Evolutionary conservation across 2,797 vertebrate genomes (phyloP).

Genomic region (Falco concolor): DNA sequence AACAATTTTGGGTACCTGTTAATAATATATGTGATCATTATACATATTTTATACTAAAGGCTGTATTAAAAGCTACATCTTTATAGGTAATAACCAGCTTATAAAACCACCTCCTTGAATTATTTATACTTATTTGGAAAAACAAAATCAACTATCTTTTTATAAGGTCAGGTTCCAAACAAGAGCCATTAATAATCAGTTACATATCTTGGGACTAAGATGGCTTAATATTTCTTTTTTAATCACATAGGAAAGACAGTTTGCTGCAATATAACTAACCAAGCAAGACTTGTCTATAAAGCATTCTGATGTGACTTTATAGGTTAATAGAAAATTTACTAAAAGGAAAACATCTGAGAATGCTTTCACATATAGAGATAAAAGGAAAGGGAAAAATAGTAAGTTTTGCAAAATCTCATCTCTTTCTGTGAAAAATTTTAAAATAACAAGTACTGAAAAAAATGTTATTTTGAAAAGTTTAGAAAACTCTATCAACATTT

Average conservation of each 20-base stretch:
- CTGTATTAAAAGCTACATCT: constrained; percentile 66
- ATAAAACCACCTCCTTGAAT: constrained; percentile 66
- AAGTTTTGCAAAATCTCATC: neutral
- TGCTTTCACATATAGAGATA: neutral
- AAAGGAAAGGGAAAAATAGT: neutral
- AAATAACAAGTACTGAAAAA: neutral
- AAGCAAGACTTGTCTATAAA: constrained; percentile 14
- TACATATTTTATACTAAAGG: constrained; percentile 73
- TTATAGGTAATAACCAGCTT: constrained; percentile 67
- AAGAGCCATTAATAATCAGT: constrained; percentile 63
- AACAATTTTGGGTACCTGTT: constrained; percentile 51
- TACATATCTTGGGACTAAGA: neutral
- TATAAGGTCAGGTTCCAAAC: constrained; percentile 62
- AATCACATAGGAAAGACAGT: neutral
- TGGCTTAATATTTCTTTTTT: constrained; percentile 47
- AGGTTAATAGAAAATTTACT: constrained; percentile 3
- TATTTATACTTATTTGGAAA: constrained; percentile 70
- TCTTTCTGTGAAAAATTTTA: neutral
- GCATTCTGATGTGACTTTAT: neutral
- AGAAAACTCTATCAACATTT: neutral
- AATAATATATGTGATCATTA: constrained; percentile 69
- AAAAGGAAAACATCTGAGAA: neutral
- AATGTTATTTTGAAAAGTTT: neutral
- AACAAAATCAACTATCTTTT: constrained; percentile 66
- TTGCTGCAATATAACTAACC: constrained; percentile 22